Evolutionary conservation across 2,113 vertebrate species (phyloP), one percentile per base, ranked within the genome.

Genomic region (Aphyosemion australe): DNA sequence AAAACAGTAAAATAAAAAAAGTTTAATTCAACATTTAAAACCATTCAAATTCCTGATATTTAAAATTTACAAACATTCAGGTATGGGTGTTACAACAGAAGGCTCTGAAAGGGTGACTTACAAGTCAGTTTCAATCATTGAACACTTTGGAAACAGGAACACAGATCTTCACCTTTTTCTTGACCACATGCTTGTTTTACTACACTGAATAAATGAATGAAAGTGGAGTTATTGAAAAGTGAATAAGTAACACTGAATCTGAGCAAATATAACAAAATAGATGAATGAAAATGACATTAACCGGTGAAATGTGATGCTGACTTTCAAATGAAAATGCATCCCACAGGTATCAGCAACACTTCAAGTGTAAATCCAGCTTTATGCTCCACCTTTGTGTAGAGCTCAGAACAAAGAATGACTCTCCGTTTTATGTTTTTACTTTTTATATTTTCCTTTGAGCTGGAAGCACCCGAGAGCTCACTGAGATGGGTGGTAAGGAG

Each of bases 301-400:
- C 18, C 20, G 19, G 47, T 26, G 3, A 18, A 47, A 34, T 21
- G 26, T 2, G n/a, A 13, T 4, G 10, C 32, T 34, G 34, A 43
- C 10, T 32, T 50, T 43, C 9, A 21, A 37, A 42, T 42, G 21
- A 59, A 52, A 21, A 1, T 1, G 2, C 3, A 16, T 14, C 20
- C 15, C 2, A 21, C n/a, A 50, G 39, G 32, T 31, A 57, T 42
- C 54, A 18, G 19, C 3, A 6, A 37, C 16, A 2, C n/a, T 42
- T 61, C n/a, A 32, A 26, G n/a, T 57, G 47, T 68, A 69, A 60
- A 61, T 51, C 53, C 48, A 51, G 6, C 47, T 69, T 54, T 39
- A 0, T 63, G 37, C 31, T 26, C 14, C 60, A 48, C 13, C 26
- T 68, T 47, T 72, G 45, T 72, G 74, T 45, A 48, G 46, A 43